Percentiles rank a stretch among this genome's conserved stretches.
phyloP scores from a whole-genome alignment of 2,113 vertebrate species.

The Aldabrachelys gigantea region DNA sequence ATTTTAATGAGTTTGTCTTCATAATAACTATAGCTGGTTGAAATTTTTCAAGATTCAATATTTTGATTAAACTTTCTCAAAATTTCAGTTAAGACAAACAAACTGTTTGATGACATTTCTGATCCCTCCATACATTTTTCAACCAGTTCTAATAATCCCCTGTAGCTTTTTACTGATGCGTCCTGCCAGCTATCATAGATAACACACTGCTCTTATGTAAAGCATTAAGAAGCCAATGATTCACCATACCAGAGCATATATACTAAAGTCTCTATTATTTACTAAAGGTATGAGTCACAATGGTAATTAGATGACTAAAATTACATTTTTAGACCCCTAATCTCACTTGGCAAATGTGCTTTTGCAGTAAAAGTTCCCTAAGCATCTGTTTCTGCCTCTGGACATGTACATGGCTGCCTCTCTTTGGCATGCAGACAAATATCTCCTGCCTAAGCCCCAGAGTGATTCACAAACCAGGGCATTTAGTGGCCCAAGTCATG shows the following conservation, averaged over 20 bases:
- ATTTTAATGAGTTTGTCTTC: not conserved
- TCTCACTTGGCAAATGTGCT: not conserved
- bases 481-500: too few species aligned
- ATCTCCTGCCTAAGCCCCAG: too few species aligned
- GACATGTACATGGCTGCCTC: too few species aligned
- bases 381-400: too few species aligned
- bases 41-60: not conserved
- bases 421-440: too few species aligned
- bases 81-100: not conserved
- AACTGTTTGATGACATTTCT: not conserved
- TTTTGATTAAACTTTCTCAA: not conserved
- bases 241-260: not conserved
- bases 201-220: not conserved
- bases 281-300: not conserved
- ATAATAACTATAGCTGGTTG: not conserved
- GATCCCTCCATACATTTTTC: not conserved
- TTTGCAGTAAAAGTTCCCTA: not conserved
- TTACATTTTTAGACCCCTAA: not conserved
- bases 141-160: not conserved
- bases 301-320: not conserved
- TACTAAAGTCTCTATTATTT: not conserved
- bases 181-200: not conserved
- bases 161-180: not conserved
- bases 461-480: too few species aligned
- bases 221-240: not conserved